phyloP scores from a whole-genome alignment of 1,140 invertebrate species.

The Heliconius melpomene region DNA sequence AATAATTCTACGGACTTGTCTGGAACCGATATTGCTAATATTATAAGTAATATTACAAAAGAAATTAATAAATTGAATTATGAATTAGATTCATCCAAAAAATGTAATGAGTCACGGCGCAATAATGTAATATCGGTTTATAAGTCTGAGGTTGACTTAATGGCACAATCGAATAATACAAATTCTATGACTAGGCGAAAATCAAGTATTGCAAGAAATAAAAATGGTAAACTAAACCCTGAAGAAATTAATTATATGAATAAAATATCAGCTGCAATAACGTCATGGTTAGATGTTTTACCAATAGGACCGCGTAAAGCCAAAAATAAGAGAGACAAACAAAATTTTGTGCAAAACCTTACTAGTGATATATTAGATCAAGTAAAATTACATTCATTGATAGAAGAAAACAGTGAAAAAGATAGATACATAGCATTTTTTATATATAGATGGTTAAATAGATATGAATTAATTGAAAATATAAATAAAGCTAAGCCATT shows the following conservation, averaged over 20 bases:
- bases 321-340: conserved; percentile 27
- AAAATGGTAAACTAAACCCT: conserved; percentile 33
- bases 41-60: background rate
- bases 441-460: conserved; percentile 48
- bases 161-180: background rate
- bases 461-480: conserved; percentile 42
- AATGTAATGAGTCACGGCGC: background rate
- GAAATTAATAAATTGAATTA: background rate
- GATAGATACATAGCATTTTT: conserved; percentile 45
- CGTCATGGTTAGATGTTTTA: conserved; percentile 47
- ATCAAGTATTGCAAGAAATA: conserved; percentile 34
- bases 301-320: conserved; percentile 38
- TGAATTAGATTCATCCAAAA: background rate
- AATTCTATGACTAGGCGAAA: conserved; percentile 38
- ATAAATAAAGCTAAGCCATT: conserved; percentile 38
- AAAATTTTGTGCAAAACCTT: conserved; percentile 35
- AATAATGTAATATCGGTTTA: conserved; percentile 25
- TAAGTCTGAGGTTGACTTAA: conserved; percentile 37
- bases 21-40: conserved; percentile 17
- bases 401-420: conserved; percentile 38
- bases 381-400: conserved; percentile 46
- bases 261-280: conserved; percentile 42
- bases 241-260: conserved; percentile 46
- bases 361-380: conserved; percentile 40
- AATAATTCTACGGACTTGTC: conserved; percentile 24